phyloP scores from a whole-genome alignment of 1,140 invertebrate genomes.

The Pachyrhynchus sulphureomaculatus region DNA sequence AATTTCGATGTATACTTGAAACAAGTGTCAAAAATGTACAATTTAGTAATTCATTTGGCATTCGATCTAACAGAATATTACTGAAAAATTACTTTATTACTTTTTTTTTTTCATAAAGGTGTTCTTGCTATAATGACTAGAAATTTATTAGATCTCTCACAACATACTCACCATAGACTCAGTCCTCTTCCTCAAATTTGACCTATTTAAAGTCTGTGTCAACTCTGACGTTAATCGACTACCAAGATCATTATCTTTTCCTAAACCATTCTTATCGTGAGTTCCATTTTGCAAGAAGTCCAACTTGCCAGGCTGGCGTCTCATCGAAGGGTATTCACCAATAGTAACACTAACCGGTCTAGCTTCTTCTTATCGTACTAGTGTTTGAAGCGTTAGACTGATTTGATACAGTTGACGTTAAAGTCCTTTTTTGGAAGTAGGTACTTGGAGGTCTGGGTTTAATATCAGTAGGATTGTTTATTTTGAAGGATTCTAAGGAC shows the following conservation, averaged over 20 bases:
- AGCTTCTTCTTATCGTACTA: constrained; percentile 28
- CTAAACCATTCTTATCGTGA: background rate
- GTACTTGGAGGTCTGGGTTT: constrained; percentile 66
- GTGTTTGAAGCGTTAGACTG: constrained; percentile 24
- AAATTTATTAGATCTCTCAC: background rate
- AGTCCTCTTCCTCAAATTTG: constrained; percentile 69
- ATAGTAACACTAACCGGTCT: constrained; percentile 61
- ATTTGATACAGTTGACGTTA: constrained; percentile 19
- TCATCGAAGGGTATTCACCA: constrained; percentile 63
- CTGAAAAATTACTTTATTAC: no score
- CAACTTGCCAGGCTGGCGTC: constrained; percentile 63
- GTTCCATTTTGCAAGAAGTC: constrained; percentile 62
- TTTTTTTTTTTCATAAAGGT: no score
- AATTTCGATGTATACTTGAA: no score
- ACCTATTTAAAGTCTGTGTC: constrained; percentile 69
- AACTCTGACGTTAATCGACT: constrained; percentile 70
- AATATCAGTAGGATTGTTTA: constrained; percentile 61
- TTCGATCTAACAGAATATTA: no score
- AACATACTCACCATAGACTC: constrained; percentile 63
- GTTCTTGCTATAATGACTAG: no score
- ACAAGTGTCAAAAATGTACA: no score
- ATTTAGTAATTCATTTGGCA: no score
- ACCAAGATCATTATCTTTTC: constrained; percentile 56
- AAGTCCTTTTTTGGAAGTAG: constrained; percentile 60
- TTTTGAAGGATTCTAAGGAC: constrained; percentile 69